Evolutionary conservation across 1,140 invertebrate species (phyloP).

Genomic region (Aradophagus sp.): DNA sequence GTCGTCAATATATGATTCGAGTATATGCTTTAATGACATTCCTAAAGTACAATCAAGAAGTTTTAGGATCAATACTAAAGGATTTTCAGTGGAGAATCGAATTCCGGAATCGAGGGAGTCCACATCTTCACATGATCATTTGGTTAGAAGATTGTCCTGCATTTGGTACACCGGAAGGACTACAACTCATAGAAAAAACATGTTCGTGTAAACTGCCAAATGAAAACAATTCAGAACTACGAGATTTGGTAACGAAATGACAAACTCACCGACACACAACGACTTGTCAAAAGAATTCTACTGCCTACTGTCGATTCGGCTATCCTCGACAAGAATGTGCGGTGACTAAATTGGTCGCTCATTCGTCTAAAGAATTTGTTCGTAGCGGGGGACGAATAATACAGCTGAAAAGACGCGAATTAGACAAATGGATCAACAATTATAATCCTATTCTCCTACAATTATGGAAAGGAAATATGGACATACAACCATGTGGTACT

Average conservation of each 20-base stretch:
- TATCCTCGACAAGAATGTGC: constrained; percentile 41
- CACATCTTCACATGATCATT: constrained; percentile 54
- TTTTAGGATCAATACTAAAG: constrained; percentile 40
- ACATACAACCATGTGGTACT: constrained; percentile 65
- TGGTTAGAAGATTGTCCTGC: constrained; percentile 67
- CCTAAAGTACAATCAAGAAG: constrained; percentile 24
- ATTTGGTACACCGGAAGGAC: constrained; percentile 59
- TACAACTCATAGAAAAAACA: constrained; percentile 9
- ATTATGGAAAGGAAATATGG: constrained; percentile 63
- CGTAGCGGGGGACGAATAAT: constrained; percentile 46
- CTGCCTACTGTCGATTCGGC: constrained; percentile 25
- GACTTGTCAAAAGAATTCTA: constrained; percentile 24
- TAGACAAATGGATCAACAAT: constrained; percentile 57
- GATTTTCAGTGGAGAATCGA: constrained; percentile 41
- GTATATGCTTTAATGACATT: constrained; percentile 64
- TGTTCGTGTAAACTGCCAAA: constrained; percentile 17
- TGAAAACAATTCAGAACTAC: constrained; percentile 17
- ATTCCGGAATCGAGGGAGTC: no score
- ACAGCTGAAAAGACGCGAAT: constrained; percentile 27
- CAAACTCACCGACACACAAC: constrained; percentile 15
- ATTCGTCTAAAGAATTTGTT: constrained; percentile 39
- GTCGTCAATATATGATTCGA: constrained; percentile 63
- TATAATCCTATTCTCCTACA: constrained; percentile 59
- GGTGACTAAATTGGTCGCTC: constrained; percentile 32
- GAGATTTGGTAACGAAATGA: constrained; percentile 11